Evolutionary conservation across 2,797 vertebrate genomes (phyloP).

Genomic region (Oophaga sylvatica): DNA sequence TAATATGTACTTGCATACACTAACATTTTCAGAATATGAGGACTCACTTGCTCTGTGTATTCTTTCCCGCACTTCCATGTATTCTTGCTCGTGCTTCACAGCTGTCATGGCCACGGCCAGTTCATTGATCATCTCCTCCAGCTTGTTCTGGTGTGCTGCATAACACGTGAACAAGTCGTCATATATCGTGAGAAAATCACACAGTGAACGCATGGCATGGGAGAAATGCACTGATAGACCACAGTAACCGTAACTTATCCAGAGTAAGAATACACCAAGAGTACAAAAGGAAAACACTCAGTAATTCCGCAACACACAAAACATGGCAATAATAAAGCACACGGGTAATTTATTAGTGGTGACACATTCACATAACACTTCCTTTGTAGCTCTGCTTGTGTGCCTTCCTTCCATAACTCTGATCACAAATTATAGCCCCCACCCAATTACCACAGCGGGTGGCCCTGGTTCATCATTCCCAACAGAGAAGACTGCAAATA

Average conservation of each 20-base stretch:
- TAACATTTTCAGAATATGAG: neutral
- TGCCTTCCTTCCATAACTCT: neutral
- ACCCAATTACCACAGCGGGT: too few relatives aligned
- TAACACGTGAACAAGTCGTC: conserved; percentile 46
- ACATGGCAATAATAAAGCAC: neutral
- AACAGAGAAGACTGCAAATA: too few relatives aligned
- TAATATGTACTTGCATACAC: neutral
- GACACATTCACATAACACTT: neutral
- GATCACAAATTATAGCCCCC: too few relatives aligned
- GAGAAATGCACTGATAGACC: neutral
- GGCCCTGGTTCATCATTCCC: too few relatives aligned
- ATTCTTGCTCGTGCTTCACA: conserved; percentile 98
- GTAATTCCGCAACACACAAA: neutral
- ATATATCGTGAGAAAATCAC: neutral
- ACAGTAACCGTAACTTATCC: neutral
- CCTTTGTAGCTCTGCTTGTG: neutral
- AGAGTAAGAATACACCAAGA: neutral
- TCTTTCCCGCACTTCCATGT: conserved; percentile 99
- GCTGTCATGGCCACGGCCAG: conserved; percentile 97
- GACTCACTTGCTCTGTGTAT: conserved; percentile 97
- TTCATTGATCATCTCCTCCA: conserved; percentile 99
- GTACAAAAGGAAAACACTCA: neutral
- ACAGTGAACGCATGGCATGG: neutral
- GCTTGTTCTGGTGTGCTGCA: conserved; percentile 96
- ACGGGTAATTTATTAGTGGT: neutral